Evolutionary conservation across 1,140 invertebrate species (phyloP).

Genomic region (Gerris buenoi): DNA sequence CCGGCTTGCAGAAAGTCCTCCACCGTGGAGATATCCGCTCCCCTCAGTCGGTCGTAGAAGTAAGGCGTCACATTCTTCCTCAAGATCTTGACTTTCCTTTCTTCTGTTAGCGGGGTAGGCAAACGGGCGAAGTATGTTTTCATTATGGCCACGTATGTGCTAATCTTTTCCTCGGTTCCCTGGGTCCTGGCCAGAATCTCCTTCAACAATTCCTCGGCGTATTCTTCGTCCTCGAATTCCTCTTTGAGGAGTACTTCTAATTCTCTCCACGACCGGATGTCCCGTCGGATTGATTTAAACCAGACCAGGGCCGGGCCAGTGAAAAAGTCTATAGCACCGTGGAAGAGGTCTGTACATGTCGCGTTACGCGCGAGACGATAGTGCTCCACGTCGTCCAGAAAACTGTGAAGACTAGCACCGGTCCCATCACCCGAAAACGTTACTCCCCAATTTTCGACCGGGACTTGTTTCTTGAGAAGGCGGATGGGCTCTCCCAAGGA

Average conservation of each 20-base stretch:
- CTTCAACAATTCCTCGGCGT: background rate
- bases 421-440: background rate
- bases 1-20: background rate
- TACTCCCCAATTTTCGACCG: background rate
- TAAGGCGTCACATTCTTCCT: background rate
- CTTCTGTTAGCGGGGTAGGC: background rate
- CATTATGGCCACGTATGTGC: background rate
- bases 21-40: background rate
- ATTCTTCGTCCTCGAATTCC: background rate
- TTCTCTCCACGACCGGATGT: background rate
- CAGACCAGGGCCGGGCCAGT: background rate
- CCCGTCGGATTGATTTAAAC: background rate
- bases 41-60: background rate
- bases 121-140: background rate
- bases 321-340: background rate
- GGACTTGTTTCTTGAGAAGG: background rate
- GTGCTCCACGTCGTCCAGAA: background rate
- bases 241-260: background rate
- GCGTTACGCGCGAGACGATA: background rate
- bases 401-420: background rate
- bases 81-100: background rate
- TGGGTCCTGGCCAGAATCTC: background rate
- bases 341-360: background rate
- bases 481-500: too few relatives aligned
- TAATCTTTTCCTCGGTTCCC: background rate